These are phyloP conservation scores for Andricus quercusramuli DNA, from an alignment of 2,888 invertebrate species.

Conservation along the genomic window DNA sequence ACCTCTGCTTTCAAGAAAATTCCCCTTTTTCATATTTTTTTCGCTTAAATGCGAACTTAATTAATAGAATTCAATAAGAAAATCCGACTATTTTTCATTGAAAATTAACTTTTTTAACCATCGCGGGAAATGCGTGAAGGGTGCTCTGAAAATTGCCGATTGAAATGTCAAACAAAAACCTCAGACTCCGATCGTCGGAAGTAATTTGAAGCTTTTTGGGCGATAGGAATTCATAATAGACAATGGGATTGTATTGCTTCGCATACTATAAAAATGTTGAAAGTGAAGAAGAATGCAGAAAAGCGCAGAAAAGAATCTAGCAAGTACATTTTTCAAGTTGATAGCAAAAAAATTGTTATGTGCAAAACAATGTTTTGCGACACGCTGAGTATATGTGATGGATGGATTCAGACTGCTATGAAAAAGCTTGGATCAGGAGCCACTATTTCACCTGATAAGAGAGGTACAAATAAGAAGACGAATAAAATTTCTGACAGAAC, in stretches of 20 bases:
- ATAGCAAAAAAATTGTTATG: constrained; percentile 1
- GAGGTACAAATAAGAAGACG: constrained; percentile 40
- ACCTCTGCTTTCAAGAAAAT: too few relatives aligned
- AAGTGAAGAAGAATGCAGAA: background rate
- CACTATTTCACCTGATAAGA: constrained; percentile 16
- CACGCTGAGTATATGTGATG: too few relatives aligned
- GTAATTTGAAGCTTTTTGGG: too few relatives aligned
- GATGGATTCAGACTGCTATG: constrained; percentile 1
- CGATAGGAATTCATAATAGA: too few relatives aligned
- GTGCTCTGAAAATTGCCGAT: background rate
- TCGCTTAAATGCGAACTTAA: too few relatives aligned
- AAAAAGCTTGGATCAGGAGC: constrained; percentile 15
- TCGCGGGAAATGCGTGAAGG: too few relatives aligned
- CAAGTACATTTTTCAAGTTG: background rate
- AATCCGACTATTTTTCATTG: too few relatives aligned
- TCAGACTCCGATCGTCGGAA: too few relatives aligned
- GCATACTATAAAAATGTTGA: background rate
- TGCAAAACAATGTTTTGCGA: constrained; percentile 38
- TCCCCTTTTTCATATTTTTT: too few relatives aligned
- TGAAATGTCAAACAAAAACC: too few relatives aligned
- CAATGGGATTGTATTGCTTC: constrained; percentile 23
- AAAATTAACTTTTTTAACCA: too few relatives aligned
- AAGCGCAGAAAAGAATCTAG: background rate
- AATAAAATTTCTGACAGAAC: constrained; percentile 21
- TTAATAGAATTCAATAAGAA: too few relatives aligned